These are phyloP conservation scores for Furnarius figulus DNA, from an alignment of 2,113 vertebrate genomes.

Conservation along the genomic window DNA sequence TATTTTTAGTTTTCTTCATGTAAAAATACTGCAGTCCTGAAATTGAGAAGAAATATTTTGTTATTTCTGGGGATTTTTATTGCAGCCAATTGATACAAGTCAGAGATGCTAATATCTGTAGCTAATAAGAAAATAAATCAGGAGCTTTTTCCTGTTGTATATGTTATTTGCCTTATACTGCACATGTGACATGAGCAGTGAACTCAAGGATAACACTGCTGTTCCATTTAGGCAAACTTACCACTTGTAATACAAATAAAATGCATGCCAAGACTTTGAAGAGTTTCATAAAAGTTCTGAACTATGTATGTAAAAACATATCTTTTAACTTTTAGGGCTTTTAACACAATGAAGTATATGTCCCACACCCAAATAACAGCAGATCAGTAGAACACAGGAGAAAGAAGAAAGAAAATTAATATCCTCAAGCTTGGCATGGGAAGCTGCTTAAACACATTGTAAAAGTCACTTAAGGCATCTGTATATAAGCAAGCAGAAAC, in stretches of 20 bases:
- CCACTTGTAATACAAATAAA: background rate
- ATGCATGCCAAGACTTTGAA: background rate
- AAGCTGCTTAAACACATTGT: background rate
- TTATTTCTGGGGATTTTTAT: background rate
- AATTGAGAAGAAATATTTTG: background rate
- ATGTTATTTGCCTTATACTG: background rate
- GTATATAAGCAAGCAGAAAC: background rate
- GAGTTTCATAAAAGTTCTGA: background rate
- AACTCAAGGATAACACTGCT: background rate
- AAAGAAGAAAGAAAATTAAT: background rate
- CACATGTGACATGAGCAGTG: background rate
- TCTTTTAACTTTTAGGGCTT: background rate
- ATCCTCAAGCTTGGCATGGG: background rate
- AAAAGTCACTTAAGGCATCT: background rate
- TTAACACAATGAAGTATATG: background rate
- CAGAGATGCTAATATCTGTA: background rate
- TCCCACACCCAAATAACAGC: background rate
- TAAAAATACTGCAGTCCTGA: background rate
- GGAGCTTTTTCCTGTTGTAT: rapidly evolving
- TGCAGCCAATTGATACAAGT: background rate
- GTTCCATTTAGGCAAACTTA: background rate
- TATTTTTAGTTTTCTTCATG: background rate
- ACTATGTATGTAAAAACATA: background rate
- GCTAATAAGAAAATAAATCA: background rate
- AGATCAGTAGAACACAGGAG: background rate